Evolutionary conservation across 2,113 vertebrate species (phyloP).

Genomic region (human): GRCh38 chr7:130573501-130574000

Average conservation of each 20-base stretch:
- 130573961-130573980: background rate
- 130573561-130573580: background rate
- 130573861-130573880: background rate
- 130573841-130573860: too few relatives aligned
- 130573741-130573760: too few relatives aligned
- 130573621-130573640: background rate
- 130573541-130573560: background rate
- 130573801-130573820: too few relatives aligned
- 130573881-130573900: background rate
- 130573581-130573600: conserved; percentile 7
- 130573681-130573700: too few relatives aligned
- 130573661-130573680: too few relatives aligned
- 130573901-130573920: background rate
- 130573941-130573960: background rate
- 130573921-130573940: background rate
- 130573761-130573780: too few relatives aligned
- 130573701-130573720: background rate
- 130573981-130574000: background rate
- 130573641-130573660: too few relatives aligned
- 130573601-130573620: background rate
- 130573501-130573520: background rate
- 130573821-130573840: too few relatives aligned
- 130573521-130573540: background rate
- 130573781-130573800: too few relatives aligned
- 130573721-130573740: background rate